phyloP scores from a whole-genome alignment of 2,888 invertebrate species.

The Megaustenia siamemsis region DNA sequence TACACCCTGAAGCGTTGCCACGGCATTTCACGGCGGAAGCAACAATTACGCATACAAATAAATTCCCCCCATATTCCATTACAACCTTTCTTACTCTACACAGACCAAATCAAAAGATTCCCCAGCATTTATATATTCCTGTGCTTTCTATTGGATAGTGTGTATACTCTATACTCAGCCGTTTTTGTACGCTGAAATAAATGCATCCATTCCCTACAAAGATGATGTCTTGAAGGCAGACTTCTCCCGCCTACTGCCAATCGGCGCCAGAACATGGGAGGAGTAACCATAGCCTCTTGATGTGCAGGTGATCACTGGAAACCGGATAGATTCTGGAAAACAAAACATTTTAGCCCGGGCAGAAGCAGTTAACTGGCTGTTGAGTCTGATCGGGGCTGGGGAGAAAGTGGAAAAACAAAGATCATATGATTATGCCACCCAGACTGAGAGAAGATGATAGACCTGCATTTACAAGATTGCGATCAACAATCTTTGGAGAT shows the following conservation, averaged over 20 bases:
- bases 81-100: constrained; percentile 15
- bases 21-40: constrained; percentile 16
- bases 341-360: constrained; percentile 34
- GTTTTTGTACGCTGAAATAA: background rate
- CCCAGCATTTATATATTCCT: background rate
- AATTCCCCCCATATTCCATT: constrained; percentile 21
- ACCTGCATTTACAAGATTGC: constrained; percentile 3
- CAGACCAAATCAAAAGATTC: constrained; percentile 13
- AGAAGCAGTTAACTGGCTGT: constrained; percentile 33
- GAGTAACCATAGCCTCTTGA: constrained; percentile 46
- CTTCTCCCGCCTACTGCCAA: constrained; percentile 35
- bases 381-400: constrained; percentile 22
- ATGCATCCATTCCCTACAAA: background rate
- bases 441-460: constrained; percentile 12
- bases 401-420: constrained; percentile 39
- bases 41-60: constrained; percentile 26
- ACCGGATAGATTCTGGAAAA: constrained; percentile 43
- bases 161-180: background rate
- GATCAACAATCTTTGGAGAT: constrained; percentile 29
- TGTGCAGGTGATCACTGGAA: constrained; percentile 26
- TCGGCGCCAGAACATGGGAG: constrained; percentile 50
- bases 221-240: constrained; percentile 9
- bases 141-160: constrained; percentile 2
- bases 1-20: background rate
- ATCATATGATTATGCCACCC: constrained; percentile 48